Evolutionary conservation across 2,113 vertebrate genomes (phyloP), one percentile per base, ranked within the genome.

Genomic region (Trogon melanurus): DNA sequence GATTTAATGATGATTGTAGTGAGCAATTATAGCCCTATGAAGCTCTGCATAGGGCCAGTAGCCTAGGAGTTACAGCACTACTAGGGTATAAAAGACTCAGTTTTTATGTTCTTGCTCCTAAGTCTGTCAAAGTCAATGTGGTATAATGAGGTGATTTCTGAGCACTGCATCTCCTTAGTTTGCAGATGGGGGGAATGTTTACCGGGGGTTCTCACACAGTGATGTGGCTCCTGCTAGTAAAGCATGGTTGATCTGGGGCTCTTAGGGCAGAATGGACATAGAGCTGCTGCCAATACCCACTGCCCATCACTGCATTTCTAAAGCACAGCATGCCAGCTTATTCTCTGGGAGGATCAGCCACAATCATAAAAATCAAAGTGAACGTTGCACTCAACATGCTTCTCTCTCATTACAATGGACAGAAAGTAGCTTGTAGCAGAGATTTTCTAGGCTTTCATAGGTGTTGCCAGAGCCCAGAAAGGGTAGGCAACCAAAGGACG

Each of bases 331-430:
- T 5, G 60, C 71, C 72, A 92, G 3, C n/a, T 76, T 83, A 54
- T 64, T 57, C 79, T 79, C 36, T n/a, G 45, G 27, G 14, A 88
- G 32, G 26, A 36, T 54, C 71, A 79, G 20, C 10, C 13, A 50
- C 84, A 91, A 17, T 81, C 61, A 74, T 38, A 92, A 92, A 93
- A 79, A 56, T 66, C 41, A 60, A 87, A 91, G 41, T 34, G 54
- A 91, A 54, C 50, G 29, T 51, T 6, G 1, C 16, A 12, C 51
- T 85, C 79, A 69, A 36, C 3, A 2, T 34, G 6, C 74, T 60
- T 50, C 69, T 92, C 30, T 85, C 26, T 58, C 51, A 18, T 38
- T 71, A 22, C 62, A 84, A 79, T 6, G 34, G 84, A 80, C 41
- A 79, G 88, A 92, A 85, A 70, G 54, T 36, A 50, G 57, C 74